phyloP scores from a whole-genome alignment of 2,113 vertebrate species.

The Notarius quadriscutis region DNA sequence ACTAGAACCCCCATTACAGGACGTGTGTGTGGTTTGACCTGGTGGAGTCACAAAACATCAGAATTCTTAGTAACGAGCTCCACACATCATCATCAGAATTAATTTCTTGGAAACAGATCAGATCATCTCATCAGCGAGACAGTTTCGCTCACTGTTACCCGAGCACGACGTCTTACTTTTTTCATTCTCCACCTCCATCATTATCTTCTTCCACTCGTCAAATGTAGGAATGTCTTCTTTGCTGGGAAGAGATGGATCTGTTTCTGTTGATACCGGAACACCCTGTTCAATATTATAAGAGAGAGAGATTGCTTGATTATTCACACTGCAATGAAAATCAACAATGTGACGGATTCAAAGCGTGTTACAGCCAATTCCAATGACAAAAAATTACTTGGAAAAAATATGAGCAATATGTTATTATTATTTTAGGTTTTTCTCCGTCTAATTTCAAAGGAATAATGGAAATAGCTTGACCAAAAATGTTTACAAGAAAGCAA shows the following conservation, averaged over 20 bases:
- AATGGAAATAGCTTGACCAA: not conserved
- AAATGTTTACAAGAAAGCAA: not conserved
- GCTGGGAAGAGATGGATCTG: conserved; percentile 74
- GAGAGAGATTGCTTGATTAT: not conserved
- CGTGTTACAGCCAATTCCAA: no score
- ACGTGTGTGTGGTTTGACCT: conserved; percentile 88
- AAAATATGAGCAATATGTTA: not conserved
- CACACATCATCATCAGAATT: no score
- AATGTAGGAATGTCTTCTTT: conserved; percentile 97
- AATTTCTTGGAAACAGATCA: not conserved
- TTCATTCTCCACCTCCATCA: conserved; percentile 97
- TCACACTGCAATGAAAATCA: not conserved
- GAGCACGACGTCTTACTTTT: conserved; percentile 81
- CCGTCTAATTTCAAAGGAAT: not conserved
- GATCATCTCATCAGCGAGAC: not conserved
- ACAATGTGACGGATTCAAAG: not conserved
- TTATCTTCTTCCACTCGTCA: conserved; percentile 97
- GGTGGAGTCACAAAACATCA: not conserved
- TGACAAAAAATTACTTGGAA: not conserved
- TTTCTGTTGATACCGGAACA: conserved; percentile 64
- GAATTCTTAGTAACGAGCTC: not conserved
- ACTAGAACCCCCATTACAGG: conserved; percentile 78
- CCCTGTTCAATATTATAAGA: conserved; percentile 50
- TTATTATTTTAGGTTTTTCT: not conserved
- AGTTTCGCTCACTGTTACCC: no score